Conservation (phyloP, 1,140 invertebrate genomes). For the Colletes gigas region DNA sequence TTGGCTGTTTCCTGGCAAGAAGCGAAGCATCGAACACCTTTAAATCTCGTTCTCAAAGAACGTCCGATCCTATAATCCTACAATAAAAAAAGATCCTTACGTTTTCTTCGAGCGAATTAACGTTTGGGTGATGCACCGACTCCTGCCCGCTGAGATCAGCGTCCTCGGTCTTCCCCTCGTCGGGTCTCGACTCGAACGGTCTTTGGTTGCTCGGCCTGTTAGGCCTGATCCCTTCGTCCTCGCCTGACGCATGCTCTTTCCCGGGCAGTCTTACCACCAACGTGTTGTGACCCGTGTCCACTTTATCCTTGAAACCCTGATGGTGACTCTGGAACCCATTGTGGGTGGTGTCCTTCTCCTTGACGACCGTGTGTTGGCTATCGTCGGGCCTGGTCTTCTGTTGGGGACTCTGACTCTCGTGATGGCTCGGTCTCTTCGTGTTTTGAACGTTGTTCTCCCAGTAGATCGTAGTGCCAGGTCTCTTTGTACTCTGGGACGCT, state of each 20-base stretch:
- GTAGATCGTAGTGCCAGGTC: neutral
- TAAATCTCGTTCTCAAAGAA: neutral
- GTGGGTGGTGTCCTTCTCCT: slow-evolving; percentile 39
- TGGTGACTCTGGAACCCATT: slow-evolving; percentile 20
- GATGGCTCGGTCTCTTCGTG: slow-evolving; percentile 59
- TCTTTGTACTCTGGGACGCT: slow-evolving; percentile 46
- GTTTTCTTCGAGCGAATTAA: slow-evolving; percentile 73
- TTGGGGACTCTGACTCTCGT: slow-evolving; percentile 42
- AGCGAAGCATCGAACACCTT: neutral
- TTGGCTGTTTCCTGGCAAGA: slow-evolving; percentile 48
- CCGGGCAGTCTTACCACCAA: slow-evolving; percentile 71
- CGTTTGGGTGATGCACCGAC: slow-evolving; percentile 73
- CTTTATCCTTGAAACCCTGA: slow-evolving; percentile 74
- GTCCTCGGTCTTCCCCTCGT: slow-evolving; percentile 68
- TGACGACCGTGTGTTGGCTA: slow-evolving; percentile 44
- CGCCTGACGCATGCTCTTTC: slow-evolving; percentile 70
- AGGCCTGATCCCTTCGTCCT: slow-evolving; percentile 64
- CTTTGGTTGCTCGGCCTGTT: slow-evolving; percentile 68
- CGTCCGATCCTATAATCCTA: neutral
- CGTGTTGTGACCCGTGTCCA: slow-evolving; percentile 69
- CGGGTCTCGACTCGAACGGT: slow-evolving; percentile 68
- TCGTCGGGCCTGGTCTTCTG: slow-evolving; percentile 67
- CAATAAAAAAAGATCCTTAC: slow-evolving; percentile 59
- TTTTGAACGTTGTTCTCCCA: slow-evolving; percentile 4
- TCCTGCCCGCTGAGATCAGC: slow-evolving; percentile 73